phyloP scores from a whole-genome alignment of 2,888 invertebrate genomes.

The Caenorhabditis drosophilae region DNA sequence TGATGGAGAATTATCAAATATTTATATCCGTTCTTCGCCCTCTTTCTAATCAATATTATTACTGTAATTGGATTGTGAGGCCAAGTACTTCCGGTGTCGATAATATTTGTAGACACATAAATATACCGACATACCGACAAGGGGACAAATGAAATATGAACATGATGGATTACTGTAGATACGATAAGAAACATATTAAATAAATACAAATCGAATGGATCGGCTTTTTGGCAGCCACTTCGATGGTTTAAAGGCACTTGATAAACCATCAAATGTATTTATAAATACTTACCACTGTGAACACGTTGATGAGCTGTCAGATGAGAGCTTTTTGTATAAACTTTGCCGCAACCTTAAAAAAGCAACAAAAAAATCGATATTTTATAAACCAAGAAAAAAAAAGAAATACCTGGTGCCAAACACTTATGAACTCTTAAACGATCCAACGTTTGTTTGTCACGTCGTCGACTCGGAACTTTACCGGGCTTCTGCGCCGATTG shows the following conservation, averaged over 20 bases:
- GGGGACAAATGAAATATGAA: too few species aligned
- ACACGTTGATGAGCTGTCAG: slow-evolving; percentile 63
- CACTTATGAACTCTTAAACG: slow-evolving; percentile 51
- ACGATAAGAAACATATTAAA: not conserved
- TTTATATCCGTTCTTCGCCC: not conserved
- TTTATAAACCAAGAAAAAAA: not conserved
- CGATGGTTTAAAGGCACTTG: too few species aligned
- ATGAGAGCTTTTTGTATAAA: slow-evolving; percentile 66
- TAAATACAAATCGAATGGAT: too few species aligned
- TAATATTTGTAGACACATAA: too few species aligned
- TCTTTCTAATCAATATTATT: not conserved
- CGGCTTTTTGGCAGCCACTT: too few species aligned
- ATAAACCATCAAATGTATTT: not conserved
- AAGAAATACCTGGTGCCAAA: slow-evolving; percentile 44
- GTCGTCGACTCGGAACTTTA: slow-evolving; percentile 22
- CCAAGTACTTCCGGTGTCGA: not conserved
- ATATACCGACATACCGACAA: too few species aligned
- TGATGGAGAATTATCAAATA: slow-evolving; percentile 4
- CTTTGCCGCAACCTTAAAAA: slow-evolving; percentile 58
- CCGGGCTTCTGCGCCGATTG: slow-evolving; percentile 23
- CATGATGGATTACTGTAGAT: slow-evolving; percentile 13
- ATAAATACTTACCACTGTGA: slow-evolving; percentile 61
- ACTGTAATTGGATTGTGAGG: slow-evolving; percentile 16
- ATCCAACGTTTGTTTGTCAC: slow-evolving; percentile 47
- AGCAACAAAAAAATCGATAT: not conserved